phyloP scores from a whole-genome alignment of 1,140 invertebrate genomes.

The Drosophila pectinifera region DNA sequence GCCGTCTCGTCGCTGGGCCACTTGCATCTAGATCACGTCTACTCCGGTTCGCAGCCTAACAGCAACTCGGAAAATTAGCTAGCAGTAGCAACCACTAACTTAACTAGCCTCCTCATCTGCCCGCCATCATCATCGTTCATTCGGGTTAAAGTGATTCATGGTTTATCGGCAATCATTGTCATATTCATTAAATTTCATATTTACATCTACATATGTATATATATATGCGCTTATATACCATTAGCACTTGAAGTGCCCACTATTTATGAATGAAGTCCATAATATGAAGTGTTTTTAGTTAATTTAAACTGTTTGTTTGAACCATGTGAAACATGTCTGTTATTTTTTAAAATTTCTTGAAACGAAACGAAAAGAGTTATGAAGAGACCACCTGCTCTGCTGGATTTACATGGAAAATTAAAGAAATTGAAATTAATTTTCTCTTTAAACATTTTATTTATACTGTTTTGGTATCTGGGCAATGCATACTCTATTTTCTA shows the following conservation, averaged over 20 bases:
- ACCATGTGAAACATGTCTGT: constrained; percentile 65
- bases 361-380: constrained; percentile 7
- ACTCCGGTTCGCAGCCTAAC: not conserved
- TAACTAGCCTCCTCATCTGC: not conserved
- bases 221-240: constrained; percentile 3
- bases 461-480: constrained; percentile 41
- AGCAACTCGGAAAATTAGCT: constrained; percentile 1
- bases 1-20: constrained; percentile 2
- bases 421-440: constrained; percentile 68
- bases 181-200: constrained; percentile 8
- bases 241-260: constrained; percentile 10
- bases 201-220: constrained; percentile 22
- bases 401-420: constrained; percentile 66
- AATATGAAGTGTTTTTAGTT: constrained; percentile 37
- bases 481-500: not conserved
- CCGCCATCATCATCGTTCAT: constrained; percentile 17
- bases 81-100: constrained; percentile 9
- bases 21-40: not conserved
- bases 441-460: constrained; percentile 53
- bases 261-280: constrained; percentile 32
- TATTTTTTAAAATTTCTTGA: constrained; percentile 41
- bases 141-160: constrained; percentile 22
- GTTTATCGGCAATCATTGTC: not conserved
- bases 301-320: constrained; percentile 25
- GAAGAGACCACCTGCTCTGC: constrained; percentile 1